A percentile compares a stretch with the other conserved stretches of the same genome.
Evolutionary conservation across 2,888 invertebrate species (phyloP).

Genomic region (Camptogramma bilineatum): DNA sequence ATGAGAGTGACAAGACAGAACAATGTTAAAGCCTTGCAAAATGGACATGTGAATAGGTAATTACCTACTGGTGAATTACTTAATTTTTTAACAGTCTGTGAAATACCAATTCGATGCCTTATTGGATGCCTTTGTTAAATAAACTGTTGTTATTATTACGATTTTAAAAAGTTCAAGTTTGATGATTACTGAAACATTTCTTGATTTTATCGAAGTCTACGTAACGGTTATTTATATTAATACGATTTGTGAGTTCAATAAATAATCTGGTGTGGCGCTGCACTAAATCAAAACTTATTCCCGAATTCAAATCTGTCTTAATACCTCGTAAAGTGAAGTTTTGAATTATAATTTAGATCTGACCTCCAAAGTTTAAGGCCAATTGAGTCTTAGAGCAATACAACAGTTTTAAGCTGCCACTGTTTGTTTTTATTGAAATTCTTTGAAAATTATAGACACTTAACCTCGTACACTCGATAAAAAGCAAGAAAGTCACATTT

Average conservation of each 20-base stretch:
- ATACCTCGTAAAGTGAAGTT: slow-evolving; percentile 29
- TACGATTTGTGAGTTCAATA: not conserved
- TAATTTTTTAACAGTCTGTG: too few relatives aligned
- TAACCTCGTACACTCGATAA: not conserved
- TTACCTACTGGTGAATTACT: too few relatives aligned
- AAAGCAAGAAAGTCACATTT: too few relatives aligned
- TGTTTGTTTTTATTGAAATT: slow-evolving; percentile 22
- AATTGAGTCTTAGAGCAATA: slow-evolving; percentile 22
- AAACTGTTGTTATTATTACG: too few relatives aligned
- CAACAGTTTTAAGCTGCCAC: slow-evolving; percentile 9
- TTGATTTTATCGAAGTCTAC: too few relatives aligned
- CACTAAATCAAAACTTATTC: slow-evolving; percentile 25
- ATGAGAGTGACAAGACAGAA: too few relatives aligned
- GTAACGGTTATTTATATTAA: not conserved
- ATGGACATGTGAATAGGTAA: too few relatives aligned
- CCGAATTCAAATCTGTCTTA: slow-evolving; percentile 15
- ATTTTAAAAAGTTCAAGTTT: too few relatives aligned
- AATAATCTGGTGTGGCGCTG: slow-evolving; percentile 5
- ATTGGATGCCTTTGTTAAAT: too few relatives aligned
- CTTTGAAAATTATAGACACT: not conserved
- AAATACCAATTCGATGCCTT: too few relatives aligned
- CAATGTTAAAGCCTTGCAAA: too few relatives aligned
- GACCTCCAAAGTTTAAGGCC: slow-evolving; percentile 27
- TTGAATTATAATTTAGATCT: slow-evolving; percentile 25
- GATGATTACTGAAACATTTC: too few relatives aligned